Evolutionary conservation across 2,113 vertebrate species (phyloP).

Genomic region (Entosphenus tridentatus): DNA sequence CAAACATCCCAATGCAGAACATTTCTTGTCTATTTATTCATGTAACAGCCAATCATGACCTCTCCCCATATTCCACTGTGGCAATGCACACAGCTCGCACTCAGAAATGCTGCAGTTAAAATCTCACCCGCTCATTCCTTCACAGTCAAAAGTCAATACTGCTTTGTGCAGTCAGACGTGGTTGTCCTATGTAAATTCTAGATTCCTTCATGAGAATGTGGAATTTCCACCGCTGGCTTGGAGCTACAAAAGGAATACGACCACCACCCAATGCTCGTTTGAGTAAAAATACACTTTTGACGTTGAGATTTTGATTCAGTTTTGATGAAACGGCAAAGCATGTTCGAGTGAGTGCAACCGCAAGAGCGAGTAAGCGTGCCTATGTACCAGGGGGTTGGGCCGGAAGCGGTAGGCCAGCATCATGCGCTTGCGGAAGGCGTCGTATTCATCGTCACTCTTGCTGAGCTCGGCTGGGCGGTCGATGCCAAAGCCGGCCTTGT

Average conservation of each 20-base stretch:
- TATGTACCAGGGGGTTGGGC: constrained; percentile 60
- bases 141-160: too few relatives aligned
- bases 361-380: not conserved
- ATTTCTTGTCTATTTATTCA: too few relatives aligned
- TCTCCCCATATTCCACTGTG: too few relatives aligned
- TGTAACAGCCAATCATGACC: too few relatives aligned
- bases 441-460: constrained; percentile 69
- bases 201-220: not conserved
- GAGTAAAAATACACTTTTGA: not conserved
- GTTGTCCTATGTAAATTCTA: too few relatives aligned
- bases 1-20: too few relatives aligned
- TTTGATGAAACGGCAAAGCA: not conserved
- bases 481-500: constrained; percentile 68
- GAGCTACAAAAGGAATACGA: not conserved
- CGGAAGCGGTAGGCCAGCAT: constrained; percentile 93
- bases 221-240: not conserved
- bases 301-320: not conserved
- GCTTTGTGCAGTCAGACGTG: too few relatives aligned
- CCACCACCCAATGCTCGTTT: not conserved
- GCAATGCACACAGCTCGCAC: too few relatives aligned
- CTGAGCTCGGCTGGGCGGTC: constrained; percentile 57
- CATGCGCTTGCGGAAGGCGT: constrained; percentile 89
- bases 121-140: too few relatives aligned
- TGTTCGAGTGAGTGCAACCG: not conserved
- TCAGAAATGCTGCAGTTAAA: too few relatives aligned